Conservation (phyloP, 1,140 invertebrate species). For the Triops cancriformis region DNA sequence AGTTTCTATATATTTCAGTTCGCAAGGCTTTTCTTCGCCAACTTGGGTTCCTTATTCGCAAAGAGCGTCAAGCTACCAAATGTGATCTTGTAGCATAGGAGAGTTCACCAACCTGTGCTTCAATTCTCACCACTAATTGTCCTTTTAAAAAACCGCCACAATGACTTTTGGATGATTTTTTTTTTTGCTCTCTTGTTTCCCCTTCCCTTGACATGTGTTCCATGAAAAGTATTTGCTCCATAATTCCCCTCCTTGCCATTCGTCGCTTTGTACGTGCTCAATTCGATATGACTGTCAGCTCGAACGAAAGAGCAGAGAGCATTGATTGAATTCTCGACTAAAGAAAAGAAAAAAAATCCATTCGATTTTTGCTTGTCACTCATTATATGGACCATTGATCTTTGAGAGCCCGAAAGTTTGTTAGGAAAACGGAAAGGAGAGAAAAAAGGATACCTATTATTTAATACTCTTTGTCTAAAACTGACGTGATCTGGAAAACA, state of each 20-base stretch:
- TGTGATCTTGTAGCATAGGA: constrained; percentile 6
- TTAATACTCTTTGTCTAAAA: constrained; percentile 7
- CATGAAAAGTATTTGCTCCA: neutral
- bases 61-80: constrained; percentile 7
- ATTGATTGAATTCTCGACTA: constrained; percentile 7
- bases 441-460: neutral
- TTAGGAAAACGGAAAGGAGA: neutral
- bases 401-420: neutral
- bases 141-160: neutral
- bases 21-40: neutral
- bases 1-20: neutral
- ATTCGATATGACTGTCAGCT: constrained; percentile 4
- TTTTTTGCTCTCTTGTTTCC: neutral
- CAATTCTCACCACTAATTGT: constrained; percentile 5
- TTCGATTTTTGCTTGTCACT: neutral
- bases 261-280: constrained; percentile 12
- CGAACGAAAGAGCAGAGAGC: neutral
- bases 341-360: neutral
- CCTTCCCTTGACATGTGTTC: neutral
- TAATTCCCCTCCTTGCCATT: neutral
- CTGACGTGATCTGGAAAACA: neutral
- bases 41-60: neutral
- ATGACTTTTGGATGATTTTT: neutral
- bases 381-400: neutral
- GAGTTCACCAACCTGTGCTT: constrained; percentile 5